These are phyloP conservation scores for Kuschelorhynchus macadamiae DNA, from an alignment of 2,888 invertebrate genomes.

Conservation along the genomic window DNA sequence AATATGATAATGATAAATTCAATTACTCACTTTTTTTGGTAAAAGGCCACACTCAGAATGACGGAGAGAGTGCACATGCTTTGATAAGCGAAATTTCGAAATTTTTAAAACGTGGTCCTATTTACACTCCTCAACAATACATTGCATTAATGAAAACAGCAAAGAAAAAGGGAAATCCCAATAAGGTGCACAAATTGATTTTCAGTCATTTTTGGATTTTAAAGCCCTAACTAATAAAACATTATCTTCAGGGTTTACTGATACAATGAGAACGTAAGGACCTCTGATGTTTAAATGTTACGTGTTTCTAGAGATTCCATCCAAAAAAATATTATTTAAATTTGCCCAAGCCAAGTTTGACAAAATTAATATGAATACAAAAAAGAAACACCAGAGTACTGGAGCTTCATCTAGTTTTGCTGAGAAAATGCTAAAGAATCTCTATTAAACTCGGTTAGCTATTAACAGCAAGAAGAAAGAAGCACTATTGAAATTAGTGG, in stretches of 20 bases:
- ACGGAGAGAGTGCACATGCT: slow-evolving; percentile 20
- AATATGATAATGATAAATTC: too few species aligned
- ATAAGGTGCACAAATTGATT: slow-evolving; percentile 27
- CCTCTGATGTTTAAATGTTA: slow-evolving; percentile 21
- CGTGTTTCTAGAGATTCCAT: slow-evolving; percentile 14
- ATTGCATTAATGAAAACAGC: slow-evolving; percentile 21
- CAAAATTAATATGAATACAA: slow-evolving; percentile 19
- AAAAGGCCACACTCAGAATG: slow-evolving; percentile 6
- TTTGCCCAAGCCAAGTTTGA: slow-evolving; percentile 20
- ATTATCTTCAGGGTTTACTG: slow-evolving; percentile 19
- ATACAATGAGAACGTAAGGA: slow-evolving; percentile 16
- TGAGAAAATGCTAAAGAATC: neutral
- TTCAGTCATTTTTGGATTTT: slow-evolving; percentile 26
- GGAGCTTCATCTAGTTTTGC: neutral
- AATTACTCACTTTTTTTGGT: too few species aligned
- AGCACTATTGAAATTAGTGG: slow-evolving; percentile 13
- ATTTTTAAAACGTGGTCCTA: slow-evolving; percentile 34
- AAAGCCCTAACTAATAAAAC: slow-evolving; percentile 22
- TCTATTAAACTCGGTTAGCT: slow-evolving; percentile 12
- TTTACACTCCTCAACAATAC: slow-evolving; percentile 30
- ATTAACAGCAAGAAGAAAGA: slow-evolving; percentile 9
- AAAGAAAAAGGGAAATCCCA: slow-evolving; percentile 27
- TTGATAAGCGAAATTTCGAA: slow-evolving; percentile 19
- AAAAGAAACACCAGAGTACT: slow-evolving; percentile 11
- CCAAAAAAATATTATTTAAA: slow-evolving; percentile 31